These are phyloP conservation scores for Athalia cordata DNA, from an alignment of 2,888 invertebrate species.

Conservation along the genomic window DNA sequence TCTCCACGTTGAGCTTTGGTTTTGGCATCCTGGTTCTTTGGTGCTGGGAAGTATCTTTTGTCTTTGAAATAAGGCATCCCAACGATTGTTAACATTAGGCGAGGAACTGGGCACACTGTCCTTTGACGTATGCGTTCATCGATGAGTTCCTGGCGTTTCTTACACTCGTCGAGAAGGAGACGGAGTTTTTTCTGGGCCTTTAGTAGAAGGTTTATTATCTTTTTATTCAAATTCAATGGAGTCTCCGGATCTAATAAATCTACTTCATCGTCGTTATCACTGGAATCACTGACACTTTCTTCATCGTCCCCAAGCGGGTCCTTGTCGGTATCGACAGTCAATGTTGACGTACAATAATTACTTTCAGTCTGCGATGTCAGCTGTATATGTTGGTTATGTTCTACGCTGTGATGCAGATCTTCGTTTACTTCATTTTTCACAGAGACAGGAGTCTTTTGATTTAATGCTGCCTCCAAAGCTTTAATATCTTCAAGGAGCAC, in stretches of 20 bases:
- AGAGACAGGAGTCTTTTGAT: conserved; percentile 24
- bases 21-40: conserved; percentile 78
- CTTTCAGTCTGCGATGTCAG: background rate
- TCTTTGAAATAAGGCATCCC: conserved; percentile 84
- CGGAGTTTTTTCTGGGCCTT: conserved; percentile 69
- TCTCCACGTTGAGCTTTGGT: conserved; percentile 70
- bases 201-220: conserved; percentile 69
- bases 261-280: background rate
- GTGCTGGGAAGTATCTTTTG: conserved; percentile 75
- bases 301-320: conserved; percentile 5
- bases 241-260: conserved; percentile 53
- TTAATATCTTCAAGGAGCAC: conserved; percentile 63
- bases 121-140: conserved; percentile 50
- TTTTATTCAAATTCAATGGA: conserved; percentile 72
- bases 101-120: conserved; percentile 43
- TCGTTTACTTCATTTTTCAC: conserved; percentile 11
- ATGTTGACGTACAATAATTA: too few species aligned
- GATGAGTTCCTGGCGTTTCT: conserved; percentile 60
- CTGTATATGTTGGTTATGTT: conserved; percentile 1
- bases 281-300: background rate
- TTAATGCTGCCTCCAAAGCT: conserved; percentile 60
- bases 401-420: background rate
- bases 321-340: too few species aligned
- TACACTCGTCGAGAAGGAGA: conserved; percentile 70
- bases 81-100: conserved; percentile 62